Conservation (phyloP, 2,797 vertebrate genomes). For the Alosa sapidissima region DNA sequence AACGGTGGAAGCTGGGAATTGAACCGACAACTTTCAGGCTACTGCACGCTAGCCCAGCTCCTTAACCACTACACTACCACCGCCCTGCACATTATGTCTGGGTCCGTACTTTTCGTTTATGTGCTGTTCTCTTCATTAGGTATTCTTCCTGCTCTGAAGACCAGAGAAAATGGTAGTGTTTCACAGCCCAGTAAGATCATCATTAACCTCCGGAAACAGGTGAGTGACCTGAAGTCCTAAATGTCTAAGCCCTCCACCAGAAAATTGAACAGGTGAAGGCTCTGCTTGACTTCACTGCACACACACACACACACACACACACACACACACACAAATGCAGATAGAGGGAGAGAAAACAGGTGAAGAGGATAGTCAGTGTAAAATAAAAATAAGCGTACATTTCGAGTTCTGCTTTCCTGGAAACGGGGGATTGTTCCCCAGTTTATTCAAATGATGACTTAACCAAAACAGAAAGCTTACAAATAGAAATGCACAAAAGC, state of each 20-base stretch:
- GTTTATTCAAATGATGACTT: neutral
- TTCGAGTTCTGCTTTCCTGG: neutral
- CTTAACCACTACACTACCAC: no score
- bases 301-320: no score
- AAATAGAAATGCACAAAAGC: neutral
- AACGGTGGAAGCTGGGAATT: no score
- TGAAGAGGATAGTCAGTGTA: conserved; percentile 19
- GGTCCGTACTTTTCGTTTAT: neutral
- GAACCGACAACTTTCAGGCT: no score
- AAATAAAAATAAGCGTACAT: conserved; percentile 17
- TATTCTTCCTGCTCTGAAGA: conserved; percentile 72
- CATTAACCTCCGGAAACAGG: conserved; percentile 83
- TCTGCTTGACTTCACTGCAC: neutral
- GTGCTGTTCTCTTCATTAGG: conserved; percentile 57
- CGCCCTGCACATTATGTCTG: neutral
- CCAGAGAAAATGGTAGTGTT: conserved; percentile 68
- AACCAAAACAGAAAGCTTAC: neutral
- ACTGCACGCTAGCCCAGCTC: no score
- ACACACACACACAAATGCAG: conserved; percentile 6
- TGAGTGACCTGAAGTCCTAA: conserved; percentile 46
- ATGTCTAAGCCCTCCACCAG: neutral
- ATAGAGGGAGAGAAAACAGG: neutral
- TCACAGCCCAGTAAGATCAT: conserved; percentile 78
- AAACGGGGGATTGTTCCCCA: conserved; percentile 31
- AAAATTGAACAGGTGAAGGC: neutral